Percentiles rank a stretch among this genome's conserved stretches.
Conservation (phyloP, 2,888 invertebrate species). For the Mythimna loreyi region DNA sequence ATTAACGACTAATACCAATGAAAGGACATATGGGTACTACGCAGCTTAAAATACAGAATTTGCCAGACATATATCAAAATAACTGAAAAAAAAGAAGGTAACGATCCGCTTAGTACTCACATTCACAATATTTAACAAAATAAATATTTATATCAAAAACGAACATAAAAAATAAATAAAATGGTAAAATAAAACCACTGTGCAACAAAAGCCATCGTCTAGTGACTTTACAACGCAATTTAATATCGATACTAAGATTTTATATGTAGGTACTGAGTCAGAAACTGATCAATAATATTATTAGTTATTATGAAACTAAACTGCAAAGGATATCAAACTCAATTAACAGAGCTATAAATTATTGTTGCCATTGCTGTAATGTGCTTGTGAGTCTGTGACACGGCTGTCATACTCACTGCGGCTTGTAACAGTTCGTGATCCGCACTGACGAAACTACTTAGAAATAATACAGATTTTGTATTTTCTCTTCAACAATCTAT, state of each 20-base stretch:
- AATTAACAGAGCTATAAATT: conserved; percentile 64
- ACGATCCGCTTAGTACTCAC: no score
- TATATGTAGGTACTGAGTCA: conserved; percentile 22
- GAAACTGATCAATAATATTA: conserved; percentile 35
- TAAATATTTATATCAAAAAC: no score
- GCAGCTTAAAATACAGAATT: no score
- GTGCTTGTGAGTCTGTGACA: conserved; percentile 42
- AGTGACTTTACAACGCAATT: conserved; percentile 17
- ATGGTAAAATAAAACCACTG: no score
- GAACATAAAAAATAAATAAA: no score
- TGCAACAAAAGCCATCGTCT: conserved; percentile 19
- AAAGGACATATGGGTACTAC: no score
- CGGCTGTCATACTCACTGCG: conserved; percentile 32
- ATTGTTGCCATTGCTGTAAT: conserved; percentile 39
- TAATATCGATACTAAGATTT: conserved; percentile 29
- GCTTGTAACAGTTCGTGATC: conserved; percentile 17
- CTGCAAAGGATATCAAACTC: conserved; percentile 56
- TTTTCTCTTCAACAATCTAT: not conserved
- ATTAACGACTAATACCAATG: no score
- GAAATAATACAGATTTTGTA: not conserved
- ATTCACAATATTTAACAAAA: no score
- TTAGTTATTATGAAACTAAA: conserved; percentile 49
- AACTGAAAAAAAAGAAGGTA: no score
- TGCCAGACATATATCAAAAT: no score
- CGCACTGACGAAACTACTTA: conserved; percentile 11